Conservation (phyloP, 2,797 vertebrate genomes). For the Rhincodon typus region DNA sequence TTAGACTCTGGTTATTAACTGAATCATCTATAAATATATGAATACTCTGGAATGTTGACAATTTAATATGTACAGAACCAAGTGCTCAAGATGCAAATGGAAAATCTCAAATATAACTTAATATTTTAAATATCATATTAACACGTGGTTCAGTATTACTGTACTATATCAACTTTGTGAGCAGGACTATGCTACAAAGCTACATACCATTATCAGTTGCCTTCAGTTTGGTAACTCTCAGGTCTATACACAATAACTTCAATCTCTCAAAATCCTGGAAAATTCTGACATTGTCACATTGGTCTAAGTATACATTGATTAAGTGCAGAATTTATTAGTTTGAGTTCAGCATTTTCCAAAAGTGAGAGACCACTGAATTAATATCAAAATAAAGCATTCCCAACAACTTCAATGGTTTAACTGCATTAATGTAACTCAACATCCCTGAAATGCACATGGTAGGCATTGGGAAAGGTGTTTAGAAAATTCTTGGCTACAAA, state of each 20-base stretch:
- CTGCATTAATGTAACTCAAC: background rate
- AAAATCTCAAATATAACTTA: background rate
- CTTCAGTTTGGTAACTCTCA: background rate
- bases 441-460: background rate
- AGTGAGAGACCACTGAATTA: no score
- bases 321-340: background rate
- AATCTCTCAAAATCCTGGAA: background rate
- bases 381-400: background rate
- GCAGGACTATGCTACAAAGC: background rate
- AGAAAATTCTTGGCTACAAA: background rate
- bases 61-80: background rate
- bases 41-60: background rate
- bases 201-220: background rate
- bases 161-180: background rate
- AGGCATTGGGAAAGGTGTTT: background rate
- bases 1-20: slow-evolving; percentile 20
- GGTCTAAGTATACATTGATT: background rate
- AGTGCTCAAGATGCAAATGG: background rate
- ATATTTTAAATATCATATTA: background rate
- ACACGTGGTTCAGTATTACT: background rate
- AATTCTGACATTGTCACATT: background rate
- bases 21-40: background rate
- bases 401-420: background rate
- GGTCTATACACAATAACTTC: background rate
- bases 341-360: background rate